phyloP scores from a whole-genome alignment of 2,888 invertebrate species.

The Anoplius nigerrimus region DNA sequence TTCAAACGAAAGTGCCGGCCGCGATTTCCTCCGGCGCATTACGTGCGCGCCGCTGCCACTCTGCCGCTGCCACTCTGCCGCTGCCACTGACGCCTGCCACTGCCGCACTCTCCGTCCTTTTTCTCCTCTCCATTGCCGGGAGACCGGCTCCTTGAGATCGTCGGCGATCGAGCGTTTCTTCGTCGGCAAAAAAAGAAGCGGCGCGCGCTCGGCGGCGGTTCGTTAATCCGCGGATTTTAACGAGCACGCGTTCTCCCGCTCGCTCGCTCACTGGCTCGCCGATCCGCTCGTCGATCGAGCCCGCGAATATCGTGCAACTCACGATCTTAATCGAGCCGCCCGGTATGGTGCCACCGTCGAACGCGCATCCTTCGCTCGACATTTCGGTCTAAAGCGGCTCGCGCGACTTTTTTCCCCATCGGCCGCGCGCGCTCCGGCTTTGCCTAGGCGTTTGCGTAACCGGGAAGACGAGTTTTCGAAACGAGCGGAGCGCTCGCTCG shows the following conservation, averaged over 20 bases:
- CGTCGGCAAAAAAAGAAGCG: no score
- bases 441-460: constrained; percentile 51
- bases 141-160: no score
- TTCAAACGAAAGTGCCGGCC: no score
- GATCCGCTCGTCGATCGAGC: no score
- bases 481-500: constrained; percentile 3
- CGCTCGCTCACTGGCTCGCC: not conserved
- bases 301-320: not conserved
- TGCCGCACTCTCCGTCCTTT: no score
- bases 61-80: no score
- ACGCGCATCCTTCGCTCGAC: constrained; percentile 24
- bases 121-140: no score
- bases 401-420: constrained; percentile 24
- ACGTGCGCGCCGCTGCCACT: no score
- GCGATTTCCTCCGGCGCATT: no score
- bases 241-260: not conserved
- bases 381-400: constrained; percentile 30
- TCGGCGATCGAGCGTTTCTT: no score
- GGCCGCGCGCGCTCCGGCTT: constrained; percentile 22
- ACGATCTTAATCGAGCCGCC: not conserved
- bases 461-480: constrained; percentile 58
- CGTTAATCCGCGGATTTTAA: not conserved
- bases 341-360: not conserved
- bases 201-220: no score
- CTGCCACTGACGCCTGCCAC: no score